Base-by-base conservation (phyloP, 2,797 vertebrate species). In the Coranthus polyacanthus region DNA sequence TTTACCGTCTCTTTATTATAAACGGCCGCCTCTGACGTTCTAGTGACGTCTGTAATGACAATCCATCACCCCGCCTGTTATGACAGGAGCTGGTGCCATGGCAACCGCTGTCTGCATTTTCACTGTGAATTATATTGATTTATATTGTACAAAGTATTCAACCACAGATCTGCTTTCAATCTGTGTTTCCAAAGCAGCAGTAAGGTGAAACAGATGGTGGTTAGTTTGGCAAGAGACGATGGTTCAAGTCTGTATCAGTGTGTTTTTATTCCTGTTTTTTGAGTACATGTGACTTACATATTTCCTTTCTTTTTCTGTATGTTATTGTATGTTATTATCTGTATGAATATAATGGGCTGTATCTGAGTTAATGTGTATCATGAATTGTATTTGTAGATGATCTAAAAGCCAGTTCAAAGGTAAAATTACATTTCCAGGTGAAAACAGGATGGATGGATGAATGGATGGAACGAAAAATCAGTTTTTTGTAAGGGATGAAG, bases 61-160 rank as follows among this genome's bases (percentile, higher is more conserved):
- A 39, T 67, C 52, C 20, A 16, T 71, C 50, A 56, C 41, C 2
- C 0, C 3, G 39, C 4, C 12, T 77, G 78, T 79, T 75, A 43
- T 79, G 41, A 66, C 43, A 58, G 15, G 44, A 60, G 37, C 53
- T 1, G 10, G 24, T n/a, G 54, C 57, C 42, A 0, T 75, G 64
- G 60, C 56, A 42, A 65, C 53, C 51, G 18, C 15, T 80, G 68
- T 79, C 76, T 82, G 63, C 12, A 8, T 72, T 83, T 78, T 69
- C 68, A 67, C 17, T 47, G 78, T 80, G 22, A 62, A 54, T 81
- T 65, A 68, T 74, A 39, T 57, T 81, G 29, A 79, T 66, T 73
- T 55, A 49, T 57, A 18, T 18, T 50, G 3, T 24, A n/a, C 18
- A 21, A 58, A 65, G 24, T 65, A 41, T 17, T 76, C 18, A 51